Conservation (phyloP, 2,113 vertebrate genomes). For the Gambusia affinis region DNA sequence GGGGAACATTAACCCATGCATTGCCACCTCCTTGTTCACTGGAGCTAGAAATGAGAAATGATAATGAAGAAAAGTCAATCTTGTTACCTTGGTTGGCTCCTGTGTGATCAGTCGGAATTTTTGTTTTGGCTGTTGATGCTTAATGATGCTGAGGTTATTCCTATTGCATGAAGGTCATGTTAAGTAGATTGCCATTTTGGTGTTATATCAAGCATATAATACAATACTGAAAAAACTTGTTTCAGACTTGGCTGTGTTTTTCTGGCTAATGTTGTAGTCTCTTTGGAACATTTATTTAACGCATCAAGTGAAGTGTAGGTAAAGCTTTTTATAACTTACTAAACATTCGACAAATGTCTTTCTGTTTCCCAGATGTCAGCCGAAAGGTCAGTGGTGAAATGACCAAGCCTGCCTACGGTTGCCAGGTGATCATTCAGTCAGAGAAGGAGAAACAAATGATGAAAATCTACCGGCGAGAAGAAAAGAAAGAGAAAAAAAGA, state of each 20-base stretch:
- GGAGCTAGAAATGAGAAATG: not conserved
- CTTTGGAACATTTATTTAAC: not conserved
- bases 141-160: not conserved
- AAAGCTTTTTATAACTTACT: not conserved
- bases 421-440: conserved; percentile 96
- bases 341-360: not conserved
- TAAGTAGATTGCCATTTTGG: not conserved
- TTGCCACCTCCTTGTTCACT: conserved; percentile 6
- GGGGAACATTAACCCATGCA: conserved; percentile 59
- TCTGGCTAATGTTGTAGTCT: not conserved
- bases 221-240: not conserved
- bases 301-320: not conserved
- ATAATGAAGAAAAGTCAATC: not conserved
- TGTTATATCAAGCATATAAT: no score
- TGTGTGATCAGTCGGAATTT: not conserved
- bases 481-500: conserved; percentile 88
- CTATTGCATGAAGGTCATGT: not conserved
- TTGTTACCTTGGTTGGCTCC: not conserved
- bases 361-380: conserved; percentile 52
- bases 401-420: conserved; percentile 87
- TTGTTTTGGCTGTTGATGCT: no score
- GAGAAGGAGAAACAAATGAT: conserved; percentile 94
- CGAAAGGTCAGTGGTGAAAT: conserved; percentile 82
- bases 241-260: not conserved
- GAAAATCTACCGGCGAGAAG: conserved; percentile 92